phyloP scores from a whole-genome alignment of 2,797 vertebrate genomes.

The Periparus ater region DNA sequence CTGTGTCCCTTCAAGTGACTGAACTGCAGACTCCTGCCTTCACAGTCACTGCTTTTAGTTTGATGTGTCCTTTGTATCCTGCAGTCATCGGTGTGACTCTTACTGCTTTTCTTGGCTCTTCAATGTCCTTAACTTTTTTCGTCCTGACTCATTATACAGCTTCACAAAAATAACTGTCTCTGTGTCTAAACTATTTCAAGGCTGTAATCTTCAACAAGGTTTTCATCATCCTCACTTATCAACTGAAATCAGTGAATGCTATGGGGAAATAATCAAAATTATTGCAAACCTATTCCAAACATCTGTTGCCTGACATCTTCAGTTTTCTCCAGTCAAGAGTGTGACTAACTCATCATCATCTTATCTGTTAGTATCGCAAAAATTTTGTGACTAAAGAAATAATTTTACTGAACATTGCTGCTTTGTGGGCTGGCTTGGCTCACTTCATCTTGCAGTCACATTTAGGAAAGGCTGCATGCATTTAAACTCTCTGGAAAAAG shows the following conservation, averaged over 20 bases:
- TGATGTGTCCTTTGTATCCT: not conserved
- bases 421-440: conserved; percentile 44
- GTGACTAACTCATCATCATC: conserved; percentile 27
- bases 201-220: not conserved
- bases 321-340: conserved; percentile 35
- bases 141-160: not conserved
- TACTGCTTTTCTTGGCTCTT: not conserved
- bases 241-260: not conserved
- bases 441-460: not conserved
- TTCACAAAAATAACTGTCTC: conserved; percentile 26
- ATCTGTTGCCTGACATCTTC: conserved; percentile 50
- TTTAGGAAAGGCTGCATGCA: not conserved
- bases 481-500: conserved; percentile 20
- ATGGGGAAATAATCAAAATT: conserved; percentile 37
- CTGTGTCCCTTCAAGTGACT: not conserved
- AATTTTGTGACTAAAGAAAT: conserved; percentile 42
- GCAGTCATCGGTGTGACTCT: not conserved
- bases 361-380: conserved; percentile 36
- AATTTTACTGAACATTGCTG: not conserved
- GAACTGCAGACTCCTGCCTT: not conserved
- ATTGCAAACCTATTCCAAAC: conserved; percentile 44
- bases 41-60: not conserved
- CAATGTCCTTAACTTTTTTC: not conserved
- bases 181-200: conserved; percentile 26
- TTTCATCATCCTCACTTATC: conserved; percentile 12